Percentiles rank a stretch among this genome's conserved stretches.
phyloP scores from a whole-genome alignment of 2,888 invertebrate genomes.

The Syrphus vitripennis region DNA sequence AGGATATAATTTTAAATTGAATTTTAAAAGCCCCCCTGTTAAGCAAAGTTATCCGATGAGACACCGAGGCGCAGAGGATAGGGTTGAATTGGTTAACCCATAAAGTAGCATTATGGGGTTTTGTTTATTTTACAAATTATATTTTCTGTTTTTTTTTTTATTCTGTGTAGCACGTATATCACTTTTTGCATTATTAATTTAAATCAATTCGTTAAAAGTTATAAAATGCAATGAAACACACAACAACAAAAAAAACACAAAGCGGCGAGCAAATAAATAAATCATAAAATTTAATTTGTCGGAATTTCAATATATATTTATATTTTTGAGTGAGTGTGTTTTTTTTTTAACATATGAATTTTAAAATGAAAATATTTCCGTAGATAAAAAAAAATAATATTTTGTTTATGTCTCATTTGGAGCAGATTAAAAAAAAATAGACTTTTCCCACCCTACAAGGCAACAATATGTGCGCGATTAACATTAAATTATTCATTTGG shows the following conservation, averaged over 20 bases:
- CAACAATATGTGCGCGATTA: not conserved
- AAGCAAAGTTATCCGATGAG: not conserved
- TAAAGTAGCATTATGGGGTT: conserved; percentile 20
- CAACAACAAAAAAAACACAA: too few species aligned
- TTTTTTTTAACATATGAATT: not conserved
- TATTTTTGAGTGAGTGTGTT: conserved; percentile 9
- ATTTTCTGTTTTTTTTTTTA: not conserved
- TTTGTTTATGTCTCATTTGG: not conserved
- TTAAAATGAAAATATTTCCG: conserved; percentile 39
- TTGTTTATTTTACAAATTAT: conserved; percentile 26
- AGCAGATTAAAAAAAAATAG: not conserved
- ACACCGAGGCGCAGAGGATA: not conserved
- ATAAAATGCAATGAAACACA: conserved; percentile 53
- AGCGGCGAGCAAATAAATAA: conserved; percentile 66
- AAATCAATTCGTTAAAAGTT: conserved; percentile 54
- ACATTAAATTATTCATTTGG: conserved; percentile 8
- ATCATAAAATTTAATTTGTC: conserved; percentile 60
- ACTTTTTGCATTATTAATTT: conserved; percentile 24
- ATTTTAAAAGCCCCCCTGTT: conserved; percentile 53
- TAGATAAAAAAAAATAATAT: conserved; percentile 18
- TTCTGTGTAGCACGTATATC: not conserved
- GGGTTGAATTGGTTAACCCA: conserved; percentile 14
- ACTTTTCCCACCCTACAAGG: not conserved
- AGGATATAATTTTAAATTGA: conserved; percentile 58
- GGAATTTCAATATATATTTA: conserved; percentile 24